phyloP scores from a whole-genome alignment of 2,113 vertebrate species.

The Mellivora capensis region DNA sequence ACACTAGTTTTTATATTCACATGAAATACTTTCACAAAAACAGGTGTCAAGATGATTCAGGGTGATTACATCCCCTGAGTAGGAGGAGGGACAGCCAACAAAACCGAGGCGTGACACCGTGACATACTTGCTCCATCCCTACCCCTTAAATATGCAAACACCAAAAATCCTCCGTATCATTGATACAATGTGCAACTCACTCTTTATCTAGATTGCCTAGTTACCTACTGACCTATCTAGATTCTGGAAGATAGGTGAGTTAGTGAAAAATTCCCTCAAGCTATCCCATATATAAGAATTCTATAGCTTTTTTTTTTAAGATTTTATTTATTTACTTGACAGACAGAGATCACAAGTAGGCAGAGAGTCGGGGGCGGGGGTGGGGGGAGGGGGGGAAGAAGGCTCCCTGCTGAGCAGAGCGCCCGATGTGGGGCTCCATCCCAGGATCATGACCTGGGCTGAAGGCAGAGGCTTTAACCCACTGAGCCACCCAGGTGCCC shows the following conservation, averaged over 20 bases:
- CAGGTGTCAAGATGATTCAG: conserved; percentile 23
- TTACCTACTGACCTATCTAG: background rate
- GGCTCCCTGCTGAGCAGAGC: too few relatives aligned
- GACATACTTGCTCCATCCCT: background rate
- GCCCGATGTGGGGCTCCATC: too few relatives aligned
- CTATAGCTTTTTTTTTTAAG: too few relatives aligned
- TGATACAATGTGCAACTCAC: background rate
- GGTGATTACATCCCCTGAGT: background rate
- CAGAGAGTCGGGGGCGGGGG: too few relatives aligned
- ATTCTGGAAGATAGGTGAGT: background rate
- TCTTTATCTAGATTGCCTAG: background rate
- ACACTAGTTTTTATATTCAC: background rate
- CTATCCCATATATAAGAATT: background rate
- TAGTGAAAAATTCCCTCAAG: background rate
- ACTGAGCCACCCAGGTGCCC: too few relatives aligned
- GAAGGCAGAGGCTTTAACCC: too few relatives aligned
- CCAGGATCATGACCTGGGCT: too few relatives aligned
- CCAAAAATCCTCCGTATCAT: background rate
- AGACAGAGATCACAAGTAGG: too few relatives aligned
- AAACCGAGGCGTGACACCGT: background rate
- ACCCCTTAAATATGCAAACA: background rate
- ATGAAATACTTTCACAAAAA: background rate
- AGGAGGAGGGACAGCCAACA: background rate
- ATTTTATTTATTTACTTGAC: too few relatives aligned
- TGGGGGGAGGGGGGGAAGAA: too few relatives aligned